Evolutionary conservation across 2,888 invertebrate species (phyloP), one percentile per base, ranked within the genome.

Genomic region (Tetheella fluctuosa): DNA sequence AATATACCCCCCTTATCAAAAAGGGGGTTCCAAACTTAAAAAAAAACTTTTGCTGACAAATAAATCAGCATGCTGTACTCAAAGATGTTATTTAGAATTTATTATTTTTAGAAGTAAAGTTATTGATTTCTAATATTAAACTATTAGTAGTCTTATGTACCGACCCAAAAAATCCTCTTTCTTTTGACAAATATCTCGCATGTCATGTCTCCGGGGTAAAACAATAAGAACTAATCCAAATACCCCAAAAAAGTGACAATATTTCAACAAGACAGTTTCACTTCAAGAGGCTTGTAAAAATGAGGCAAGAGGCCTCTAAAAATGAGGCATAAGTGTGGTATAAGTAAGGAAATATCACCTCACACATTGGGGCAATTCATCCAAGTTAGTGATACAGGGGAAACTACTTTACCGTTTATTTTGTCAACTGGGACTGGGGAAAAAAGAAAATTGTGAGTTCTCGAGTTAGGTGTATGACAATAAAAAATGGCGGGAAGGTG

Each of bases 341-440:
- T 28, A 58, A 56, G 34, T 23, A 23, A 13, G 52, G 58, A 53
- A 53, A 58, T 58, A 52, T 53, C 34, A 34, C 55, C 55, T 20
- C 34, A 23, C 34, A 34, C 69, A 8, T 64, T 48, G 61, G 64
- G 62, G 71, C 81, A 64, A 81, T 81, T 79, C 79, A 79, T 81
- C 76, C 76, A 71, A 72, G 77, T 81, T 80, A 80, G 67, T 65
- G 72, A 69, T 76, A 81, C 81, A 81, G 71, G 77, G 62, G 73
- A 81, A 81, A 69, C 70, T 78, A 81, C 82, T 81, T 79, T 73
- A 72, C 71, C 71, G 76, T 65, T 74, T 75, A 73, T 28, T 15
- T 52, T 58, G 30, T 23, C 20, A 8, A 28, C 34, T 13, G 23
- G 23, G 42, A 37, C 20, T 39, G n/a, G 37, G 34, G 17, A 34